Conservation (phyloP, 2,113 vertebrate species). For the Sylvilagus bachmani region DNA sequence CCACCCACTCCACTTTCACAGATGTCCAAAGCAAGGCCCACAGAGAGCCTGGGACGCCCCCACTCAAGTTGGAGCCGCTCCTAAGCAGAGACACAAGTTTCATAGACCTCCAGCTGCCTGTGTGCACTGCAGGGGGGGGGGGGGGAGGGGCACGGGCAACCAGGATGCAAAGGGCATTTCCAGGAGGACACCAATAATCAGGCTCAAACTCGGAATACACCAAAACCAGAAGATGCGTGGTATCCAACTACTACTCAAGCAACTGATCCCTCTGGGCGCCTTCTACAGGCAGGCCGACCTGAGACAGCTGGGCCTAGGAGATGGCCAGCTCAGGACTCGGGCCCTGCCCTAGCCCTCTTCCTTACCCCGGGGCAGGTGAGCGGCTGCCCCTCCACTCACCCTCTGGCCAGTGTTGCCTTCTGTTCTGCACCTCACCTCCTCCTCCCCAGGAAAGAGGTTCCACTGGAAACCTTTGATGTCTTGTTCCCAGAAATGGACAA, state of each 20-base stretch:
- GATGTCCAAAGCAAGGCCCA: no score
- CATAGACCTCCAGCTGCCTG: background rate
- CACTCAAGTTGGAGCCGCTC: background rate
- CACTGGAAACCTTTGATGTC: conserved; percentile 61
- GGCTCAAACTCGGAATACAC: background rate
- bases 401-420: background rate
- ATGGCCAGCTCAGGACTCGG: no score
- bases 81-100: background rate
- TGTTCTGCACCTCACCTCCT: conserved; percentile 83
- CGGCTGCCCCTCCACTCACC: background rate
- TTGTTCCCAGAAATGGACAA: conserved; percentile 69
- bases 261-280: background rate
- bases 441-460: conserved; percentile 83
- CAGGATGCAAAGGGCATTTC: conserved; percentile 17
- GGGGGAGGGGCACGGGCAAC: no score
- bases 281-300: background rate
- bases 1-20: background rate
- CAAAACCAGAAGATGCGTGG: background rate
- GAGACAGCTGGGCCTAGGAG: background rate
- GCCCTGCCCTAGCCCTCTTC: background rate
- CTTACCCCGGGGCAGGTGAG: background rate
- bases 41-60: background rate
- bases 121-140: background rate
- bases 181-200: background rate
- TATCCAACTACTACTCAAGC: background rate